Evolutionary conservation across 2,113 vertebrate genomes (phyloP).

Genomic region (Andinoacara biseriatus): DNA sequence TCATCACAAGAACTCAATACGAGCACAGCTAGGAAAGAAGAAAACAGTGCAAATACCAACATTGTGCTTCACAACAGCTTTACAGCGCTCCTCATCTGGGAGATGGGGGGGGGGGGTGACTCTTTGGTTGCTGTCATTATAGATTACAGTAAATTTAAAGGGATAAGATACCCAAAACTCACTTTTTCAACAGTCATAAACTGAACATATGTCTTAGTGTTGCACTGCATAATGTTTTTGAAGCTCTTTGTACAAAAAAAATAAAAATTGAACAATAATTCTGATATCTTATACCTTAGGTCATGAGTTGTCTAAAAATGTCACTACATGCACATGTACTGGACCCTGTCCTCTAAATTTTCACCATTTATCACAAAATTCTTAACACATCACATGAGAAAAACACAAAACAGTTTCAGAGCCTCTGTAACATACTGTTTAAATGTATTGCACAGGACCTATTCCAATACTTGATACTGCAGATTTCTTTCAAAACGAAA

Average conservation of each 20-base stretch:
- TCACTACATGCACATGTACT: background rate
- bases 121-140: conserved; percentile 47
- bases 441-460: conserved; percentile 35
- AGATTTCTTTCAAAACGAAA: background rate
- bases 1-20: background rate
- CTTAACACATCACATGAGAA: conserved; percentile 1
- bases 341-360: background rate
- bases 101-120: conserved; percentile 6
- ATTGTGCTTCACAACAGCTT: conserved; percentile 39
- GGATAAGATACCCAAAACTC: background rate
- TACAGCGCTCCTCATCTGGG: background rate
- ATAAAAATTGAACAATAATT: background rate
- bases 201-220: background rate
- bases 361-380: conserved; percentile 15
- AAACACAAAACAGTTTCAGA: conserved; percentile 27
- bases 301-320: background rate
- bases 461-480: conserved; percentile 38
- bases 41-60: conserved; percentile 21
- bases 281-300: background rate
- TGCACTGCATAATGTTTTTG: background rate
- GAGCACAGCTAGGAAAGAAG: background rate
- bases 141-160: conserved; percentile 33
- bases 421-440: background rate
- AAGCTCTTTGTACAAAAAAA: conserved; percentile 18
- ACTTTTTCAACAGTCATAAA: background rate